phyloP scores from a whole-genome alignment of 2,888 invertebrate genomes.

The Morinoia aosen region DNA sequence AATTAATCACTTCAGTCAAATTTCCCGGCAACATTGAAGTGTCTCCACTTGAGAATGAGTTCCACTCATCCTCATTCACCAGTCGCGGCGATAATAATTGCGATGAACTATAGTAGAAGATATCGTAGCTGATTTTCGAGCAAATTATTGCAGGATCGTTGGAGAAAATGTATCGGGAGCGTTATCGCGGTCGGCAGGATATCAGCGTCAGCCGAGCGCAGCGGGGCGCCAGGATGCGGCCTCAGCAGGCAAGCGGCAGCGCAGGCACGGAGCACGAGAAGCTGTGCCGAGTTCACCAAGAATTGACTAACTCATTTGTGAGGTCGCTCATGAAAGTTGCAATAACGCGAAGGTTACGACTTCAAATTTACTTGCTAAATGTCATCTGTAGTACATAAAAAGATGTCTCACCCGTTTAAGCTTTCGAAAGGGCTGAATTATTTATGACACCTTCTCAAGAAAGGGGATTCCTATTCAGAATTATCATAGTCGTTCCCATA shows the following conservation, averaged over 20 bases:
- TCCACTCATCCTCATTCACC: neutral
- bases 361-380: too few species aligned
- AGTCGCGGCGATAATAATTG: neutral
- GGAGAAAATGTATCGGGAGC: neutral
- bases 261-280: neutral
- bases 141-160: neutral
- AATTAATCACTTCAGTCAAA: neutral
- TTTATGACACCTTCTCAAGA: neutral
- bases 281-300: neutral
- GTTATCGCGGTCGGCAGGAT: neutral
- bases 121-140: neutral
- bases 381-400: neutral
- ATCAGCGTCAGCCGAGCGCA: conserved; percentile 7
- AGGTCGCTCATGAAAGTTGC: too few species aligned
- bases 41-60: neutral
- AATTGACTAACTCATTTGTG: neutral
- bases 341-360: too few species aligned
- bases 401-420: neutral
- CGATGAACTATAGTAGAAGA: neutral
- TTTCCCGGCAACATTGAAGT: neutral
- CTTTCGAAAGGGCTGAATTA: neutral
- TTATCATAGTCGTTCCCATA: neutral
- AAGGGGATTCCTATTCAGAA: neutral
- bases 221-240: neutral
- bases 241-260: neutral